phyloP scores from a whole-genome alignment of 2,797 vertebrate species.

The Ceyx erithaca region DNA sequence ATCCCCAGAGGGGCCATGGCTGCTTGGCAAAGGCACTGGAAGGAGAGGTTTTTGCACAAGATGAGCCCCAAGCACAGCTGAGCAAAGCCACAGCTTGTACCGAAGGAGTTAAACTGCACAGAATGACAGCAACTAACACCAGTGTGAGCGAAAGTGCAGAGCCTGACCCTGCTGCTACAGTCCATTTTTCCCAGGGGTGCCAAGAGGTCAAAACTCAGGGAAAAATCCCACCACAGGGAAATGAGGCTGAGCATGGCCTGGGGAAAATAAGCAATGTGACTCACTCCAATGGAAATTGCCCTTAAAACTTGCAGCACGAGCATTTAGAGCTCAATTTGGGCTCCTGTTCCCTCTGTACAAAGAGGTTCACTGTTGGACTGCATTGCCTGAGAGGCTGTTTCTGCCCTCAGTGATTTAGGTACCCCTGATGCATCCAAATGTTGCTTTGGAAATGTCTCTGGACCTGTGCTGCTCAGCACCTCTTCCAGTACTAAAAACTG shows the following conservation, averaged over 20 bases:
- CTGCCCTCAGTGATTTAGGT: background rate
- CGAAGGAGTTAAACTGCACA: background rate
- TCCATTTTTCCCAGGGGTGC: background rate
- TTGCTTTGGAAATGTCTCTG: background rate
- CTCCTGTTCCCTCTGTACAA: background rate
- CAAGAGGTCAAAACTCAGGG: background rate
- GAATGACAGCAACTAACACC: background rate
- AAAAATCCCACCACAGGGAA: background rate
- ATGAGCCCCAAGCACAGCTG: background rate
- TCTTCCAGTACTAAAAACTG: background rate
- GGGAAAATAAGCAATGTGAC: background rate
- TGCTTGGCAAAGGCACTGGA: background rate
- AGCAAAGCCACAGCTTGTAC: background rate
- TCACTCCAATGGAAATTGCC: background rate
- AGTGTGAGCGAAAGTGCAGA: background rate
- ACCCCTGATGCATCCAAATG: accelerated
- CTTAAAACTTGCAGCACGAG: background rate
- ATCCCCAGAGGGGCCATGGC: accelerated
- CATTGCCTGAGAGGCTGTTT: background rate
- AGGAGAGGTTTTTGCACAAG: background rate
- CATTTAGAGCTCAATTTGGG: background rate
- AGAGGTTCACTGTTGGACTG: background rate
- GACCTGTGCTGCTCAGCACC: background rate
- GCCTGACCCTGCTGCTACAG: background rate
- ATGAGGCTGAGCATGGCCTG: background rate